Percentiles rank a stretch among this genome's conserved stretches.
Conservation (phyloP, 2,797 vertebrate genomes). For the Lophotriccus pileatus region DNA sequence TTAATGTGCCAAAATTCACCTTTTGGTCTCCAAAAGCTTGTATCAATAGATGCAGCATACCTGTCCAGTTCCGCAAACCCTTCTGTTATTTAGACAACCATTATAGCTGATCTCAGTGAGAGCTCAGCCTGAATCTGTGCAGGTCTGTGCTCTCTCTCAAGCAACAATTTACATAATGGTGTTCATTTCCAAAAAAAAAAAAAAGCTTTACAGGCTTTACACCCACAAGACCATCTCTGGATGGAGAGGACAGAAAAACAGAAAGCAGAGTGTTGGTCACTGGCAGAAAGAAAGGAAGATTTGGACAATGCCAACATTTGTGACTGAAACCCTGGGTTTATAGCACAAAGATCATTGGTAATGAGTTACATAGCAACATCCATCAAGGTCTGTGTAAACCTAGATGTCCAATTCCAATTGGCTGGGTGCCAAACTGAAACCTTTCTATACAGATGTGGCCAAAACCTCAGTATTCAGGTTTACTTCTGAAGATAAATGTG, state of each 20-base stretch:
- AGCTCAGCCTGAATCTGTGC: not conserved
- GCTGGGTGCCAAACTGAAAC: not conserved
- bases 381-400: not conserved
- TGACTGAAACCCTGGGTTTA: not conserved
- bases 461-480: not conserved
- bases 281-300: not conserved
- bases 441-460: not conserved
- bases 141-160: not conserved
- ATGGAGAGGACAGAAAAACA: not conserved
- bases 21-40: not conserved
- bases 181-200: not conserved
- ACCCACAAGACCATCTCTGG: not conserved
- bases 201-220: not conserved
- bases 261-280: not conserved
- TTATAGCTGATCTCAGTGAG: not conserved
- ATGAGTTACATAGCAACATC: not conserved
- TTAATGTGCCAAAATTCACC: not conserved
- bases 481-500: not conserved
- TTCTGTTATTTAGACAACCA: constrained; percentile 14
- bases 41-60: constrained; percentile 2
- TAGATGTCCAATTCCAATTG: fast-evolving
- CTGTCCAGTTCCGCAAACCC: not conserved
- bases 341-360: not conserved
- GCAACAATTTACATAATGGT: not conserved
- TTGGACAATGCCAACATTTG: not conserved